Evolutionary conservation across 2,113 vertebrate species (phyloP).

Genomic region (Eurystomus gularis): DNA sequence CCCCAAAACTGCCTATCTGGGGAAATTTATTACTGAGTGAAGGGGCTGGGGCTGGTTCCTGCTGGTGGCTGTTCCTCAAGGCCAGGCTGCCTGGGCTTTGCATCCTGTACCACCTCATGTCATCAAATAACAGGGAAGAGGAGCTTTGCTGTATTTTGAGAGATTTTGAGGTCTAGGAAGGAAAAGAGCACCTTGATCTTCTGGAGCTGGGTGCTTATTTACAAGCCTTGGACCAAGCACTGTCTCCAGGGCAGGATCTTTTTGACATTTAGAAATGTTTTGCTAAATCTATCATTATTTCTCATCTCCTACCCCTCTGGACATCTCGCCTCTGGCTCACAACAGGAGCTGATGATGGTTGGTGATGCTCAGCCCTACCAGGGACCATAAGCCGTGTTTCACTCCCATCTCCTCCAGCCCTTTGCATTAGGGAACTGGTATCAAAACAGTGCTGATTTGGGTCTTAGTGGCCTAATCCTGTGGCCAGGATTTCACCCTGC

Average conservation of each 20-base stretch:
- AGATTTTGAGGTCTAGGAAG: background rate
- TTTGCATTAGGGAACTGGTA: background rate
- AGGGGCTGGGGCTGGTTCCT: background rate
- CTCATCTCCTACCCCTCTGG: background rate
- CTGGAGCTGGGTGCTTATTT: background rate
- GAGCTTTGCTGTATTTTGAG: background rate
- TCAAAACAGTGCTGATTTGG: background rate
- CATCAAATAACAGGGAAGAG: background rate
- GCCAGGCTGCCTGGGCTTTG: background rate
- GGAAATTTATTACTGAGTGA: background rate
- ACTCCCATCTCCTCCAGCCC: background rate
- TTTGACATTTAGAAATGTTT: conserved; percentile 2
- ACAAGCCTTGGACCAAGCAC: background rate
- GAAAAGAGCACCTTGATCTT: background rate
- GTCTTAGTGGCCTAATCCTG: too few relatives aligned
- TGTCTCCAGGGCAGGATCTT: background rate
- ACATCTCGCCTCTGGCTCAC: background rate
- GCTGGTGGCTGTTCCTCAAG: background rate
- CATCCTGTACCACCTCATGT: background rate
- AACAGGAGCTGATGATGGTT: background rate
- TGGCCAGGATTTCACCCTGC: background rate
- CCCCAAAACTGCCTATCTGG: background rate
- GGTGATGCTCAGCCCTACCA: background rate
- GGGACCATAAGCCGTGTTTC: background rate
- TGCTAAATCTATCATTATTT: background rate